Base-by-base conservation (phyloP, 2,797 vertebrate species). In the Acipenser transmontanus region DNA sequence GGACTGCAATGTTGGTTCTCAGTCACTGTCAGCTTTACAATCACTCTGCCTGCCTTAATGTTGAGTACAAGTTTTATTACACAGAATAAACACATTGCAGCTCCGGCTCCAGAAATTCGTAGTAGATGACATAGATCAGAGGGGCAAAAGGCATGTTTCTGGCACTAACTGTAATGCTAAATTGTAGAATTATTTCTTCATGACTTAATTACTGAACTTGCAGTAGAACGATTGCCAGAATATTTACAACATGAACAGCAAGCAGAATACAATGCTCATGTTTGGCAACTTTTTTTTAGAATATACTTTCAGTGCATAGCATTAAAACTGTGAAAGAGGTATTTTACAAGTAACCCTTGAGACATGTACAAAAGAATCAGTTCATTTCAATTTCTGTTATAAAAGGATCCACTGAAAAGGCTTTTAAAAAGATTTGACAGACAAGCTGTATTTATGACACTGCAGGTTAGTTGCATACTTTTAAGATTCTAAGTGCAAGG, bases 41-140 rank as follows among this genome's bases (percentile, higher is more conserved):
- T 20, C 66, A n/a, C 14, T 47, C 10, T 51, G 49, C 50, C 47
- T 14, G 66, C 2, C 7, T 7, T 9, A 7, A n/a, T 61, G 17
- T 20, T 8, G 49, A 17, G 48, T 17, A 13, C 34, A 47, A 50
- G 11, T 13, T 10, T 13, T 6, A 6, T 13, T 6, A 6, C 52
- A 17, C 12, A 63, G 62, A 50, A 77, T 57, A 73, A 79, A 74
- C 50, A 64, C 0, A 73, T 52, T 74, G 68, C 73, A 66, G 70
- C 47, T 66, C 61, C 65, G 50, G 14, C 60, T 71, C 52, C 8
- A 66, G 64, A 48, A 64, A 67, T 68, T 63, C 61, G 70, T 61
- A 73, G 68, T 72, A 77, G 67, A 8, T 71, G 74, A 72, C 72
- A 75, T 80, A 74, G 49, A 70, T 78, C 77, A 78, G 54, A 1